Percentiles rank a stretch among this genome's conserved stretches.
These are phyloP conservation scores for Doryteuthis pealeii DNA, from an alignment of 1,140 invertebrate genomes.

Conservation along the genomic window DNA sequence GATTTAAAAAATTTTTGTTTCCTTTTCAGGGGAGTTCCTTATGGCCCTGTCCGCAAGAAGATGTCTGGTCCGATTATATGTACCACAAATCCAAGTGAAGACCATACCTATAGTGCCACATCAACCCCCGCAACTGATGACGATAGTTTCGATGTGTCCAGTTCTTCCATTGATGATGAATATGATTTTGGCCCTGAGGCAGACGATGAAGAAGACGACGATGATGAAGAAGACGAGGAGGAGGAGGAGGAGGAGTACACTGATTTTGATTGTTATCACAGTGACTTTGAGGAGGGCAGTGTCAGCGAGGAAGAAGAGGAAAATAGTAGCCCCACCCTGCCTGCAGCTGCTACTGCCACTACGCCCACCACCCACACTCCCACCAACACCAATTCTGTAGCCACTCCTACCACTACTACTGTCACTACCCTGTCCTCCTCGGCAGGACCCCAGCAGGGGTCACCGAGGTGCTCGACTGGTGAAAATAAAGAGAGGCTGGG, in stretches of 20 bases:
- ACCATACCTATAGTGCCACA: conserved; percentile 71
- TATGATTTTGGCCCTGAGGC: conserved; percentile 53
- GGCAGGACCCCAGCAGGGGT: too few relatives aligned
- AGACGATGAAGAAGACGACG: conserved; percentile 26
- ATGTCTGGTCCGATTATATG: conserved; percentile 62
- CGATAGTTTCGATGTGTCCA: conserved; percentile 34
- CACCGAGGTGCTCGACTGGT: not conserved
- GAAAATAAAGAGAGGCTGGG: conserved; percentile 1
- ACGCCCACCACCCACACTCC: too few relatives aligned
- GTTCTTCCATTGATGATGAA: conserved; percentile 59
- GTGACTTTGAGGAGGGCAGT: conserved; percentile 39
- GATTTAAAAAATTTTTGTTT: too few relatives aligned
- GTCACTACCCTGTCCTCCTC: too few relatives aligned
- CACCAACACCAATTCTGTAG: too few relatives aligned
- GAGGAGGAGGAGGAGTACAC: conserved; percentile 33
- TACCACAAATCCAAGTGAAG: conserved; percentile 74
- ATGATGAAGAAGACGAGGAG: conserved; percentile 29
- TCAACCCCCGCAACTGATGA: conserved; percentile 27
- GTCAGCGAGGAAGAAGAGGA: not conserved
- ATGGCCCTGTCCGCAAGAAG: conserved; percentile 4
- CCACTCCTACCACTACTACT: too few relatives aligned
- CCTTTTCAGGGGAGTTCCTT: not conserved
- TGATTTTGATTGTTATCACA: conserved; percentile 37
- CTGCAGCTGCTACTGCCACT: not conserved
- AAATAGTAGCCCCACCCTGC: not conserved